phyloP scores from a whole-genome alignment of 2,797 vertebrate species.

The Spinibarbus caldwelli region DNA sequence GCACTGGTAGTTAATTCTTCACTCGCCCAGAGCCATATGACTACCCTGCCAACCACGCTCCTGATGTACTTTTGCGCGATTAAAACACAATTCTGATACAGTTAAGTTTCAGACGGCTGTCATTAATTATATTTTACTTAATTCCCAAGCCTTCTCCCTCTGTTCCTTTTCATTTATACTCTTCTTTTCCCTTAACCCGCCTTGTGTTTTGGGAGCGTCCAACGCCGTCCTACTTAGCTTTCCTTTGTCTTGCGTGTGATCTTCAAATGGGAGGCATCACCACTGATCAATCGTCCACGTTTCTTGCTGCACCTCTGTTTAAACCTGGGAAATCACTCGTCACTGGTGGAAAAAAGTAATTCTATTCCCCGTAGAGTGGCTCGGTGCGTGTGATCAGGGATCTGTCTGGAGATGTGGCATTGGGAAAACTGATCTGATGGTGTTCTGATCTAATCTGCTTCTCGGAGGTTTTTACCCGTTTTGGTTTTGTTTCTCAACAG shows the following conservation, averaged over 20 bases:
- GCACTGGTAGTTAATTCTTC: slow-evolving; percentile 67
- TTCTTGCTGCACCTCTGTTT: slow-evolving; percentile 52
- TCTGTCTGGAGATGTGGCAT: slow-evolving; percentile 50
- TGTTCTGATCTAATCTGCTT: slow-evolving; percentile 33
- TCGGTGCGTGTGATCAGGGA: slow-evolving; percentile 53
- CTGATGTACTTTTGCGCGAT: slow-evolving; percentile 57
- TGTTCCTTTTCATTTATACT: slow-evolving; percentile 60
- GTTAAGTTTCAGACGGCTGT: slow-evolving; percentile 65
- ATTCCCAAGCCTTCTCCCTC: slow-evolving; percentile 66
- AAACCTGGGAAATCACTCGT: slow-evolving; percentile 58
- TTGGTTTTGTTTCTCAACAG: slow-evolving; percentile 18
- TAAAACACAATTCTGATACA: slow-evolving; percentile 61
- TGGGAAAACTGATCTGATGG: slow-evolving; percentile 49
- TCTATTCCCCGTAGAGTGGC: slow-evolving; percentile 56
- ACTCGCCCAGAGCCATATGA: slow-evolving; percentile 63
- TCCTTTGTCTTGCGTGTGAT: slow-evolving; percentile 62
- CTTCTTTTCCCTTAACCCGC: slow-evolving; percentile 51
- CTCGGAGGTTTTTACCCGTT: slow-evolving; percentile 39
- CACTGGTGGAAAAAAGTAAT: slow-evolving; percentile 51
- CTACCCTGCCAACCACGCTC: slow-evolving; percentile 50
- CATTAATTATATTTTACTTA: slow-evolving; percentile 71
- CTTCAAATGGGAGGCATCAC: slow-evolving; percentile 57
- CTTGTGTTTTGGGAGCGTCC: slow-evolving; percentile 66
- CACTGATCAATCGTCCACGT: slow-evolving; percentile 61
- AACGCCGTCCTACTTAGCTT: slow-evolving; percentile 65